Evolutionary conservation across 2,113 vertebrate species (phyloP), one percentile per base, ranked within the genome.

Genomic region (Chauna torquata): DNA sequence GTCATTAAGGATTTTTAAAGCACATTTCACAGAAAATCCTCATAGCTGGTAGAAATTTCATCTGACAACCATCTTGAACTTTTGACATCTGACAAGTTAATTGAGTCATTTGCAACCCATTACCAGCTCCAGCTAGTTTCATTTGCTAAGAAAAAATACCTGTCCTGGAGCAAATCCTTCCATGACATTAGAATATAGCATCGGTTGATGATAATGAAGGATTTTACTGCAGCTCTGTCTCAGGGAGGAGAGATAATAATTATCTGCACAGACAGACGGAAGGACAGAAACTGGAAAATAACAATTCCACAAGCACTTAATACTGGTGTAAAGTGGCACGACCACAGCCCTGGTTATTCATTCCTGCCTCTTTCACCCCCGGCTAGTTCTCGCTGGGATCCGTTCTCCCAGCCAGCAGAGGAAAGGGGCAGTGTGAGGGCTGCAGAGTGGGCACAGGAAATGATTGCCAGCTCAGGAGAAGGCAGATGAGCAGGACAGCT

Each of bases 121-220:
- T 74, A 82, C 36, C 49, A 42, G 52, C 32, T 86, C 28, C 74
- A 87, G 74, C 15, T 94, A 71, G 44, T 69, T 94, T n/a, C 74
- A 80, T 89, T 97, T 92, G 52, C 86, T 65, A 76, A 79, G 65
- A 49, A 93, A 88, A 94, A 91, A 80, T 61, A 77, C 28, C 40
- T 80, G 17, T 86, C 76, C 45, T 34, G 25, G 25, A 94, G 74
- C 86, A 70, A 84, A 66, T 45, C 27, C 66, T 81, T 50, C 49
- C 76, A 5, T 84, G 64, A 52, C 17, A 86, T n/a, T 32, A 71
- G 66, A 76, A 87, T 44, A 72, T 6, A 87, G 55, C 19, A 57
- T 8, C 34, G 4, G 5, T 32, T 55, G 70, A 89, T 58, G 86
- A 92, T 70, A 38, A 95, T 66, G 70, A 91, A 74, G 70, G 58